A percentile compares a stretch with the other conserved stretches of the same genome.
Conservation (phyloP, 2,797 vertebrate genomes). For the Tenualosa thibaudeaui region DNA sequence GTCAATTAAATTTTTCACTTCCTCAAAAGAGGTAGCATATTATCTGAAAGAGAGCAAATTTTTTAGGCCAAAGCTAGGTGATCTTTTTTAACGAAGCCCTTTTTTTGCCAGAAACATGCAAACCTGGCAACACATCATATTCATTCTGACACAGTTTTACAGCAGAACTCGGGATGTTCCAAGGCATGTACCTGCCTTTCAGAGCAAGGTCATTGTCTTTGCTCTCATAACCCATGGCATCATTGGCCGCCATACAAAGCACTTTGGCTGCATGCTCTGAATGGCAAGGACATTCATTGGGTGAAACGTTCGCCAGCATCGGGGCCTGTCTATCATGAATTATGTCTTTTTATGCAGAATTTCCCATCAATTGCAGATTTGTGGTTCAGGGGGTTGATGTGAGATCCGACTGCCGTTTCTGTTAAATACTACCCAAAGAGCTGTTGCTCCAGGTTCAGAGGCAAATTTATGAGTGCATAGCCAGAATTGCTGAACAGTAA, state of each 20-base stretch:
- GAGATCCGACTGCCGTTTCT: not conserved
- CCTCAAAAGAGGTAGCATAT: not conserved
- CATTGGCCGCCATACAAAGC: not conserved
- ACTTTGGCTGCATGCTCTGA: not conserved
- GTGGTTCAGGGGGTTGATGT: conserved; percentile 3
- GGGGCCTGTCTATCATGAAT: not conserved
- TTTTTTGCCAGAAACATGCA: not conserved
- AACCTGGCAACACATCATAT: not conserved
- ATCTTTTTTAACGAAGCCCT: not conserved
- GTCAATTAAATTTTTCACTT: not conserved
- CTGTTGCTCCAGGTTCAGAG: conserved; percentile 27
- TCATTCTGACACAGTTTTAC: not conserved
- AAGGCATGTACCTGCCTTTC: not conserved
- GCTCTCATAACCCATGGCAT: not conserved
- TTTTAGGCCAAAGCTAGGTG: not conserved
- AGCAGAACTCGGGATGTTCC: not conserved
- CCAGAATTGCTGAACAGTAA: conserved; percentile 20
- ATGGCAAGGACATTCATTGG: not conserved
- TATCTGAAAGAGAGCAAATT: too few relatives aligned
- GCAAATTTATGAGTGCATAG: conserved; percentile 32
- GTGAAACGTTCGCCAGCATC: not conserved
- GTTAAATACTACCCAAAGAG: conserved; percentile 18
- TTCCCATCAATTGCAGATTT: conserved; percentile 17
- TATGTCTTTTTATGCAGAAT: not conserved
- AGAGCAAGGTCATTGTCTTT: not conserved